Evolutionary conservation across 2,888 invertebrate genomes (phyloP), one percentile per base, ranked within the genome.

Genomic region (Biston stratarius): DNA sequence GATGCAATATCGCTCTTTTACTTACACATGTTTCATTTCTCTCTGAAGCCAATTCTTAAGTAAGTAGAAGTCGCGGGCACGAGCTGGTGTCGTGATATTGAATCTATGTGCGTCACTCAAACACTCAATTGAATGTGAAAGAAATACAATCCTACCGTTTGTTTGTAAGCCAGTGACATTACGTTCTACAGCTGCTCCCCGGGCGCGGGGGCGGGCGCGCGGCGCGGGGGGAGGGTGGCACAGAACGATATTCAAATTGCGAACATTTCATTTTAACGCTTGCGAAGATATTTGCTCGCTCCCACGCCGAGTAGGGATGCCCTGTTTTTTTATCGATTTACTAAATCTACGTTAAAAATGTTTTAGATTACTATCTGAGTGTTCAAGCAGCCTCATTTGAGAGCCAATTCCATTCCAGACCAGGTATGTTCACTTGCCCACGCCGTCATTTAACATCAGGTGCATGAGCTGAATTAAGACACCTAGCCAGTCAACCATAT

Each of bases 241-340:
- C 77, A 82, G 83, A 83, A 85, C 83, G 89, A 89, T 93, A 94
- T 94, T 93, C 93, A 94, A 94, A 93, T 93, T 88, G 92, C 92
- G 93, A 93, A 93, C 94, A 94, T 94, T 94, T 94, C 93, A 93
- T 93, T 94, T 93, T 93, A 93, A 92, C 93, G 93, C 92, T 93
- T 92, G 90, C 91, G 87, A 92, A 92, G 93, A 92, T 92, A 93
- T 92, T 92, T 73, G 83, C 87, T 81, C 86, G 89, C 91, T 92
- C 92, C 90, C 91, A 90, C 92, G 92, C 86, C 86, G 12, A 0
- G n/a, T 83, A 85, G 86, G 14, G 85, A 74, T 70, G 87, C 60
- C 11, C 34, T 10, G 12, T 11, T 10, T 44, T 6, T 10, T 38
- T 52, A 38, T 47, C 12, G 14, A 44, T 24, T 1, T 40, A 5